phyloP scores from a whole-genome alignment of 2,113 vertebrate species.

The Anarrhichthys ocellatus region DNA sequence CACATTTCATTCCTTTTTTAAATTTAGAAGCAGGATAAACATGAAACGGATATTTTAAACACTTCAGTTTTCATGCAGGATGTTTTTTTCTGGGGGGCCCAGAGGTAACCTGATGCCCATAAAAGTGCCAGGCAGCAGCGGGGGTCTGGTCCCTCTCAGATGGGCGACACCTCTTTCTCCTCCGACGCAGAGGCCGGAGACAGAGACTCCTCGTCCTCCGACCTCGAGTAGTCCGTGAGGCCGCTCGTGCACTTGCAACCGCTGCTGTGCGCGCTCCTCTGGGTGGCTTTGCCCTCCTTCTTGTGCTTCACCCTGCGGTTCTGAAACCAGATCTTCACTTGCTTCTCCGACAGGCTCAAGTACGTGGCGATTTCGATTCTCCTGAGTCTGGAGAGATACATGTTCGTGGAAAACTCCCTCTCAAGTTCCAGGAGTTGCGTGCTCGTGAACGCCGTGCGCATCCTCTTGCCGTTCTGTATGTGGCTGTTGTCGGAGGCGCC shows the following conservation, averaged over 20 bases:
- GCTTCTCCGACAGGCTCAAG: slow-evolving; percentile 97
- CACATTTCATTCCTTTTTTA: slow-evolving; percentile 34
- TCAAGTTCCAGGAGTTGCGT: slow-evolving; percentile 97
- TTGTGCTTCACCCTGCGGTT: slow-evolving; percentile 99
- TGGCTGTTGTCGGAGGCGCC: slow-evolving; percentile 88
- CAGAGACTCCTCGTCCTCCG: slow-evolving; percentile 96
- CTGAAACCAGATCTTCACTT: slow-evolving; percentile 99
- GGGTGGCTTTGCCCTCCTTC: slow-evolving; percentile 95
- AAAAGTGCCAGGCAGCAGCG: slow-evolving; percentile 59
- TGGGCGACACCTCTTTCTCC: slow-evolving; percentile 92
- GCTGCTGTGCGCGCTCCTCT: slow-evolving; percentile 87
- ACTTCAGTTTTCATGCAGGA: slow-evolving; percentile 58
- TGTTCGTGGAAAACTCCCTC: slow-evolving; percentile 97
- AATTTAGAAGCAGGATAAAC: slow-evolving; percentile 21
- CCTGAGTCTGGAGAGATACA: slow-evolving; percentile 96
- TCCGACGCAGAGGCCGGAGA: slow-evolving; percentile 92
- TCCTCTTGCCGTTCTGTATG: slow-evolving; percentile 94
- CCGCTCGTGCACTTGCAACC: slow-evolving; percentile 90
- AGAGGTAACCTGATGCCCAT: neutral
- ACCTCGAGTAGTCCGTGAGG: slow-evolving; percentile 91
- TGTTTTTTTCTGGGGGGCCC: neutral
- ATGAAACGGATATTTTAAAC: slow-evolving; percentile 17
- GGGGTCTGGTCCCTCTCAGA: slow-evolving; percentile 72
- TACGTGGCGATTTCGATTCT: slow-evolving; percentile 99
- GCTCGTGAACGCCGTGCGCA: slow-evolving; percentile 99